Percentiles rank a stretch among this genome's conserved stretches.
phyloP scores from a whole-genome alignment of 2,797 vertebrate genomes.

The Thalassophryne amazonica region DNA sequence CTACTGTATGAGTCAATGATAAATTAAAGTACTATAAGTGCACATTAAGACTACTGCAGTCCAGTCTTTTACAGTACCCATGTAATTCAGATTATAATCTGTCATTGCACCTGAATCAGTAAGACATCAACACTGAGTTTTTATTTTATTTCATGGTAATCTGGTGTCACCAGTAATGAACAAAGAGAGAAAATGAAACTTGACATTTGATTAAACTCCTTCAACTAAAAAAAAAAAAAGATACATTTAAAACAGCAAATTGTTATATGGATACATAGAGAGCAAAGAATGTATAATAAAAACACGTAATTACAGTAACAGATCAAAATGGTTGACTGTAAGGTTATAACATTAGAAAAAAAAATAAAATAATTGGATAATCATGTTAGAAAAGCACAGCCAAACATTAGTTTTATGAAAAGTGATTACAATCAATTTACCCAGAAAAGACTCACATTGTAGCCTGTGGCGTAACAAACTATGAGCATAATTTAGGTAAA shows the following conservation, averaged over 20 bases:
- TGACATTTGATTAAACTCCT: background rate
- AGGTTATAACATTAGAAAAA: no score
- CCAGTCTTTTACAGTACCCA: no score
- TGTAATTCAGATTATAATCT: no score
- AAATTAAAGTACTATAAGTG: no score
- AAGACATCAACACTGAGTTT: no score
- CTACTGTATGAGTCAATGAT: no score
- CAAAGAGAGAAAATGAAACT: background rate
- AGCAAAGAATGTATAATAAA: background rate
- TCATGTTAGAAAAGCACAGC: no score
- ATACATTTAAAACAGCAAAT: background rate
- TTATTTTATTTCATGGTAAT: conserved; percentile 7
- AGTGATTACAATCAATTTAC: background rate
- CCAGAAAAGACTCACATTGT: background rate
- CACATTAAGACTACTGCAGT: no score
- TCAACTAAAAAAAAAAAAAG: no score
- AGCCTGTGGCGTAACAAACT: background rate
- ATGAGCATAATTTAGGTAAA: background rate
- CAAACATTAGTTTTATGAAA: background rate
- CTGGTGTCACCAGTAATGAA: background rate
- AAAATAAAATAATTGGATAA: no score
- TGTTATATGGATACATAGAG: background rate
- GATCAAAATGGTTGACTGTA: no score
- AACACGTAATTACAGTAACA: background rate
- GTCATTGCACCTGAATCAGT: no score